Conservation (phyloP, 1,140 invertebrate genomes). For the Mactra quadrangularis region DNA sequence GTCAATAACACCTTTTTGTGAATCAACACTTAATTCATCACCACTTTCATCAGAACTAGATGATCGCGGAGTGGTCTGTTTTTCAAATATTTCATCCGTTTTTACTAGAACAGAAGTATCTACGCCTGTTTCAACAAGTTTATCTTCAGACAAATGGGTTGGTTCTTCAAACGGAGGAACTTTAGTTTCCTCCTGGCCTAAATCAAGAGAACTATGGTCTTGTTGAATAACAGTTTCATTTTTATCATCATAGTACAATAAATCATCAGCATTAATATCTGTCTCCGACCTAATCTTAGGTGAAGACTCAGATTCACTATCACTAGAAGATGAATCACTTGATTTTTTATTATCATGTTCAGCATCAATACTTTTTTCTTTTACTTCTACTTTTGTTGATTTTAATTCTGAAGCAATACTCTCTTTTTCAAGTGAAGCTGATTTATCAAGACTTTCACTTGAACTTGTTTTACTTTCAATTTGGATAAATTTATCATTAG, state of each 20-base stretch:
- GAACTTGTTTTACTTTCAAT: neutral
- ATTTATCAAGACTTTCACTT: conserved; percentile 12
- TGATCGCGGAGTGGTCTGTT: too few relatives aligned
- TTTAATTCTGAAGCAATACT: neutral
- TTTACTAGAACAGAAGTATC: too few relatives aligned
- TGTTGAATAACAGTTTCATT: too few relatives aligned
- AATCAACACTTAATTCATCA: too few relatives aligned
- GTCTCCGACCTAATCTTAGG: neutral
- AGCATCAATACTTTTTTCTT: neutral
- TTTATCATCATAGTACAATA: neutral
- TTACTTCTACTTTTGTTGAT: neutral
- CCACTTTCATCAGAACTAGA: too few relatives aligned
- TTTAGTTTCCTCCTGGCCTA: too few relatives aligned
- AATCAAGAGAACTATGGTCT: too few relatives aligned
- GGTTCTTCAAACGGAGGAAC: too few relatives aligned
- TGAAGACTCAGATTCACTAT: neutral
- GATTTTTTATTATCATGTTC: conserved; percentile 6
- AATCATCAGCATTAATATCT: neutral
- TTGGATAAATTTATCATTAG: neutral
- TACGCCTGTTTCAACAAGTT: too few relatives aligned
- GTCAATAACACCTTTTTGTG: too few relatives aligned
- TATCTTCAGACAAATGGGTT: too few relatives aligned
- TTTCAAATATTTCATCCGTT: too few relatives aligned
- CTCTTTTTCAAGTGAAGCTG: conserved; percentile 1
- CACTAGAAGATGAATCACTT: conserved; percentile 2